phyloP scores from a whole-genome alignment of 2,888 invertebrate species.

The Athetis lepigone region DNA sequence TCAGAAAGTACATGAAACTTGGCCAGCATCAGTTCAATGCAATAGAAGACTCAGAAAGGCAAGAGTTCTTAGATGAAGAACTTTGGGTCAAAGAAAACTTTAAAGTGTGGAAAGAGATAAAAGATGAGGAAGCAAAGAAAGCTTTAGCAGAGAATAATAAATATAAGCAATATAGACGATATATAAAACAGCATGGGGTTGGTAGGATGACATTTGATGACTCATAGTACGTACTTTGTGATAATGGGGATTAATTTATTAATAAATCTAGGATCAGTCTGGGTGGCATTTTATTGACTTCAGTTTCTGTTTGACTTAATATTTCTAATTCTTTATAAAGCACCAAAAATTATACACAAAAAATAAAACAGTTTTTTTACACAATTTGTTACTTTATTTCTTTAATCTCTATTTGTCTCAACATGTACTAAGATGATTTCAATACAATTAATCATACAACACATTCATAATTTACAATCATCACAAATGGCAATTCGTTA shows the following conservation, averaged over 20 bases:
- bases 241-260: slow-evolving; percentile 50
- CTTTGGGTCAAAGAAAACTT: slow-evolving; percentile 96
- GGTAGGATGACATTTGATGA: slow-evolving; percentile 98
- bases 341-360: slow-evolving; percentile 64
- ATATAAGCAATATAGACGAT: slow-evolving; percentile 97
- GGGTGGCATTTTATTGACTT: slow-evolving; percentile 46
- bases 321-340: slow-evolving; percentile 38
- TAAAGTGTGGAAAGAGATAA: slow-evolving; percentile 94
- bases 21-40: slow-evolving; percentile 93
- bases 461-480: slow-evolving; percentile 82
- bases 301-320: slow-evolving; percentile 43
- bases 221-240: slow-evolving; percentile 76
- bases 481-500: slow-evolving; percentile 86
- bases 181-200: slow-evolving; percentile 97
- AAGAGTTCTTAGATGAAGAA: slow-evolving; percentile 93
- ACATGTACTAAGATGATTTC: slow-evolving; percentile 85
- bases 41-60: slow-evolving; percentile 93
- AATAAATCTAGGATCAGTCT: slow-evolving; percentile 52
- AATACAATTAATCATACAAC: slow-evolving; percentile 76
- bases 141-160: slow-evolving; percentile 96
- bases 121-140: slow-evolving; percentile 96
- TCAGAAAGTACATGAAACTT: slow-evolving; percentile 94
- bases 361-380: slow-evolving; percentile 82
- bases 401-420: slow-evolving; percentile 83
- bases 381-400: slow-evolving; percentile 87